phyloP scores from a whole-genome alignment of 2,113 vertebrate species.

The Limanda limanda region DNA sequence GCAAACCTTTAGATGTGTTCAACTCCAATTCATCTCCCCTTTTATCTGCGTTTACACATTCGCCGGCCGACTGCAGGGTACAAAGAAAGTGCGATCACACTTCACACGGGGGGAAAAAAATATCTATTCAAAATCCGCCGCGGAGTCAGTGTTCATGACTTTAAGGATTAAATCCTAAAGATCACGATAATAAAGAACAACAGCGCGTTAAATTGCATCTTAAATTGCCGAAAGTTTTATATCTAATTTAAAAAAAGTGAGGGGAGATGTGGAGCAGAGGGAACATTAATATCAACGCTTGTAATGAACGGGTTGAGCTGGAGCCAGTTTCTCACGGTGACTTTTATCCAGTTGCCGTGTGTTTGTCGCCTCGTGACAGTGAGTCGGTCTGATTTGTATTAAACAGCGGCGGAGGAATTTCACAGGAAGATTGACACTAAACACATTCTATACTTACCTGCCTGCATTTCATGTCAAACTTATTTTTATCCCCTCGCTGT shows the following conservation, averaged over 20 bases:
- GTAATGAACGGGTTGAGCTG: neutral
- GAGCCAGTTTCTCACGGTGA: neutral
- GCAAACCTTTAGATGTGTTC: constrained; percentile 54
- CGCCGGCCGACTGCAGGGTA: neutral
- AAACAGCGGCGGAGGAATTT: neutral
- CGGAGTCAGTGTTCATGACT: neutral
- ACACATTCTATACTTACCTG: neutral
- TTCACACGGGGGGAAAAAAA: no score
- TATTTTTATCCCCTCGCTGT: neutral
- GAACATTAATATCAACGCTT: neutral
- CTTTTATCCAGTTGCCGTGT: neutral
- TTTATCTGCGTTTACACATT: constrained; percentile 25
- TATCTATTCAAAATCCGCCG: neutral
- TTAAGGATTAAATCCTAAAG: neutral
- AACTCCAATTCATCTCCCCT: constrained; percentile 43
- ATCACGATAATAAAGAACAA: neutral
- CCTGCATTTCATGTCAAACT: neutral
- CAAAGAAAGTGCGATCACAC: neutral
- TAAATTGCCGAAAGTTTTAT: neutral
- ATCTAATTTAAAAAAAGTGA: neutral
- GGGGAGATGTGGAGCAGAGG: neutral
- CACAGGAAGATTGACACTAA: neutral
- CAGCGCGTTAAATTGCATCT: neutral
- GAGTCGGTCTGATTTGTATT: neutral
- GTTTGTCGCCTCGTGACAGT: neutral